Conservation (phyloP, 1,140 invertebrate genomes). For the Rhizoglyphus robini region DNA sequence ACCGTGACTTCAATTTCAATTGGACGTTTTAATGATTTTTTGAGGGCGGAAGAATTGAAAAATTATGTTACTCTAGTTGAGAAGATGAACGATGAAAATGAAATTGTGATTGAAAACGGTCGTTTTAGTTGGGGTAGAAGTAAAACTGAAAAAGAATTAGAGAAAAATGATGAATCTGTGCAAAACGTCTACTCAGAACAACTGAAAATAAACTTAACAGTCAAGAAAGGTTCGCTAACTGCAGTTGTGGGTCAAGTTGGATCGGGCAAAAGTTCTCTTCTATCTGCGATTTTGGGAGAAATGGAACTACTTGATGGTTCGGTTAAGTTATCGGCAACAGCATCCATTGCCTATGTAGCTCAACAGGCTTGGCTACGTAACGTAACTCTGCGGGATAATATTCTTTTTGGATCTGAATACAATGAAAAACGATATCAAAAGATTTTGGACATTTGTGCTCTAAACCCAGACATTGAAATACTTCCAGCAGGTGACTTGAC, state of each 20-base stretch:
- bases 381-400: slow-evolving; percentile 38
- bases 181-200: slow-evolving; percentile 13
- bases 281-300: slow-evolving; percentile 39
- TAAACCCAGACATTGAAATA: slow-evolving; percentile 27
- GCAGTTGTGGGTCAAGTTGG: slow-evolving; percentile 41
- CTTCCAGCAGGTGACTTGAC: slow-evolving; percentile 37
- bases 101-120: slow-evolving; percentile 7
- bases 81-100: neutral
- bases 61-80: slow-evolving; percentile 25
- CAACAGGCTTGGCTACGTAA: slow-evolving; percentile 49
- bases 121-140: slow-evolving; percentile 10
- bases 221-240: slow-evolving; percentile 29
- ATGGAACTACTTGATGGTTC: slow-evolving; percentile 30
- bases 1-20: slow-evolving; percentile 49
- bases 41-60: slow-evolving; percentile 55
- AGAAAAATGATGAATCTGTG: neutral
- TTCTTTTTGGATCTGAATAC: slow-evolving; percentile 44
- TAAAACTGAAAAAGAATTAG: neutral
- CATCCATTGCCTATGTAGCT: slow-evolving; percentile 36
- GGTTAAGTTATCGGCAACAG: slow-evolving; percentile 19
- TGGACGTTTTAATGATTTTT: slow-evolving; percentile 71
- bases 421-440: slow-evolving; percentile 30
- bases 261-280: slow-evolving; percentile 38
- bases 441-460: slow-evolving; percentile 29
- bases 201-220: slow-evolving; percentile 26